These are phyloP conservation scores for Callocephalon fimbriatum DNA, from an alignment of 2,113 vertebrate genomes.

Conservation along the genomic window DNA sequence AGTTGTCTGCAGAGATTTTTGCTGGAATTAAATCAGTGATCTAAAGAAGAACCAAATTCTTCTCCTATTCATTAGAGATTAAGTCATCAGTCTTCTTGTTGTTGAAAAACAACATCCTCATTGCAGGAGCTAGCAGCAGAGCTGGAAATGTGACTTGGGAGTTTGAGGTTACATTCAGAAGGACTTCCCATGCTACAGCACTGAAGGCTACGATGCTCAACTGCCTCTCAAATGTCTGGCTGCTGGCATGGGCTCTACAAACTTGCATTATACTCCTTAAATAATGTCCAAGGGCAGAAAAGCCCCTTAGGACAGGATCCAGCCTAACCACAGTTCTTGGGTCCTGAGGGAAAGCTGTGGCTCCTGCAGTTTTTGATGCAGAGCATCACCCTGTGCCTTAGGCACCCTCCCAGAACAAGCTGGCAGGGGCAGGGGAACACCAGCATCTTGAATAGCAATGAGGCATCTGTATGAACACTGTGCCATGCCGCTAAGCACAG, in stretches of 20 bases:
- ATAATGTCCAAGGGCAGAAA: not conserved
- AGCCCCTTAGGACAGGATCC: not conserved
- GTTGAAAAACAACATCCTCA: not conserved
- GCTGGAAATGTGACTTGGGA: not conserved
- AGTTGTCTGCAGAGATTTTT: not conserved
- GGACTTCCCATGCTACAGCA: not conserved
- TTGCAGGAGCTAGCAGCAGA: not conserved
- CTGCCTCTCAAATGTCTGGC: not conserved
- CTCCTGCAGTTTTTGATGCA: accelerated
- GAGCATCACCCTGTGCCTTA: not conserved
- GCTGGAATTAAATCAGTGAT: not conserved
- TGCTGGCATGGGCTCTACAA: not conserved
- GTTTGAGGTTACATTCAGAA: not conserved
- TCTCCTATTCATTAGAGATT: not conserved
- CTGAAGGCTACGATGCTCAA: not conserved
- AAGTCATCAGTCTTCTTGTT: not conserved
- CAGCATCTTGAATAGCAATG: accelerated
- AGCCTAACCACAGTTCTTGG: not conserved
- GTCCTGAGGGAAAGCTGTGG: not conserved
- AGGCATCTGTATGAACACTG: accelerated
- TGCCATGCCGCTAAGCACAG: not conserved
- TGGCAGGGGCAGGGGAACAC: not conserved
- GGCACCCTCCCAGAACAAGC: not conserved
- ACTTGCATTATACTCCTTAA: not conserved
- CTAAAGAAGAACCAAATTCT: not conserved